Evolutionary conservation across 2,888 invertebrate species (phyloP), one percentile per base, ranked within the genome.

Genomic region (Calliopum simillimum): DNA sequence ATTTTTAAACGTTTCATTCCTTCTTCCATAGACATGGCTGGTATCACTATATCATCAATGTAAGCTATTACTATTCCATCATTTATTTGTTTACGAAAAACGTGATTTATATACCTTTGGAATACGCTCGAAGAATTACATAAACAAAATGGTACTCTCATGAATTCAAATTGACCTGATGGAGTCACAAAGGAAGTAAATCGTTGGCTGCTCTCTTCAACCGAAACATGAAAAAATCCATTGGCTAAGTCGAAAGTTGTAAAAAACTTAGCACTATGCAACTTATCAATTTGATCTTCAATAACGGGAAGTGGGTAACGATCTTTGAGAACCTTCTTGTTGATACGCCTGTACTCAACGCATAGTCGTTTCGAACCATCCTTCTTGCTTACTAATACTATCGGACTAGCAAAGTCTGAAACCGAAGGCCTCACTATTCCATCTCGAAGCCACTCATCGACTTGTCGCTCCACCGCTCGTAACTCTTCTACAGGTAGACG

Each of bases 81-180:
- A 4, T 53, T 41, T 13, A 69, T 46, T 11, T 56, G 62, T 12
- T 71, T 62, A 55, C 56, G 59, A 13, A 62, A 51, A 13, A 67
- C 23, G 19, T 66, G 62, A 46, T 77, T 75, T 21, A 78, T 69
- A 51, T 72, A 68, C n/a, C 73, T 71, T 63, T 77, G 75, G 66
- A 78, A 79, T 4, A 73, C 70, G 12, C 75, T 66, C 23, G 77
- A 77, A 0, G 77, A 77, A 55, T 79, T 79, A 46, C 71, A 69
- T 11, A 84, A 76, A n/a, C n/a, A n/a, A n/a, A 86, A 86, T 0
- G 84, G 84, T 58, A 78, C 44, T 47, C 71, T 67, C 0, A 53
- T 51, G 59, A 77, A 78, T 23, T 80, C 76, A 25, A 73, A 81
- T 21, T 78, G 77, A 1, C 80, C 78, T 5, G 76, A 73, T 5